Conservation (phyloP, 1,140 invertebrate genomes). For the Manduca sexta region DNA sequence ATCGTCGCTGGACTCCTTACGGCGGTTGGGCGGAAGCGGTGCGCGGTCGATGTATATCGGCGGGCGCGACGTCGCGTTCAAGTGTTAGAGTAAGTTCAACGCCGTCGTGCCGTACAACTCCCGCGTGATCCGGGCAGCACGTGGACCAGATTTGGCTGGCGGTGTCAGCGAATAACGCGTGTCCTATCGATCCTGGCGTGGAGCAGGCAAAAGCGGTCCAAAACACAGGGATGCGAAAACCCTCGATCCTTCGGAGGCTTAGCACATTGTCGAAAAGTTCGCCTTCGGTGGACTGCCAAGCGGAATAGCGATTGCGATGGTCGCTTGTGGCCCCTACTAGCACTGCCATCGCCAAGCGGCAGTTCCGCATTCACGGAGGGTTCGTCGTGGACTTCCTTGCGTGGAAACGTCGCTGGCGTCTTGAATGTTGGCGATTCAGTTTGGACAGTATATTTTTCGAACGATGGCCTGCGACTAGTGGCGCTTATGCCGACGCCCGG, state of each 20-base stretch:
- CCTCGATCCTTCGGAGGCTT: constrained; percentile 86
- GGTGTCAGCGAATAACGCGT: constrained; percentile 15
- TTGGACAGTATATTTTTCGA: too few species aligned
- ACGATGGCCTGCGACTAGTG: too few species aligned
- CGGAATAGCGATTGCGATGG: too few species aligned
- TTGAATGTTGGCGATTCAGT: too few species aligned
- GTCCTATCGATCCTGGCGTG: constrained; percentile 14
- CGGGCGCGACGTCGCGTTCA: constrained; percentile 32
- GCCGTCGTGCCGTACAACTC: constrained; percentile 7
- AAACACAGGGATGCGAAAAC: constrained; percentile 17
- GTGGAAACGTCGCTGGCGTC: too few species aligned
- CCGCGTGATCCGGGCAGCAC: constrained; percentile 13
- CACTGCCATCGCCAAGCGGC: too few species aligned
- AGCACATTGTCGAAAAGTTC: too few species aligned
- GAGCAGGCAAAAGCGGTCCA: constrained; percentile 17
- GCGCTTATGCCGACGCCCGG: constrained; percentile 84
- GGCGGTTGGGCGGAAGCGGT: constrained; percentile 74
- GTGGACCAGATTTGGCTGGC: constrained; percentile 16
- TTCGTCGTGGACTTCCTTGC: too few species aligned
- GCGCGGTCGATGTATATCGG: constrained; percentile 39
- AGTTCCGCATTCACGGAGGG: too few species aligned
- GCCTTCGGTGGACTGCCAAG: too few species aligned
- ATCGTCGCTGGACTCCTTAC: constrained; percentile 77
- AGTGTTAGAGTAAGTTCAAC: constrained; percentile 13
- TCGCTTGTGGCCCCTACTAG: too few species aligned